phyloP scores from a whole-genome alignment of 1,140 invertebrate species.

The Drosophila bifasciata region DNA sequence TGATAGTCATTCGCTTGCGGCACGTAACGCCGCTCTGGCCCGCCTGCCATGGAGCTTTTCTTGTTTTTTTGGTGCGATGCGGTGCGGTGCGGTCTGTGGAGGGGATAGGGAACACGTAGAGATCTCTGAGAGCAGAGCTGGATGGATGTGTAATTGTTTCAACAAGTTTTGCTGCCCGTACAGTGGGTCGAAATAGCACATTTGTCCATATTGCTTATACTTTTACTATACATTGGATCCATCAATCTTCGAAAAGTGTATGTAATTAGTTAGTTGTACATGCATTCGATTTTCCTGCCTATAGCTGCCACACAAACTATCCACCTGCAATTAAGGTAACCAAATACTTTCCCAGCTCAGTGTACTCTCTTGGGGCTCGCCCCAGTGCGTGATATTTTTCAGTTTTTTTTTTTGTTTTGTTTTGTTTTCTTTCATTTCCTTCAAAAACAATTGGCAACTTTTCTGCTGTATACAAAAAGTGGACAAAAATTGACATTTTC shows the following conservation, averaged over 20 bases:
- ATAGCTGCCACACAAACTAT: background rate
- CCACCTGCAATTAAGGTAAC: background rate
- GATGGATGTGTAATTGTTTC: conserved; percentile 37
- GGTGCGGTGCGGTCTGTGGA: background rate
- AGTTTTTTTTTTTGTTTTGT: background rate
- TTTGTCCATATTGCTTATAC: too few relatives aligned
- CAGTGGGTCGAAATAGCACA: background rate
- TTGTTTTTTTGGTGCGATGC: conserved; percentile 1
- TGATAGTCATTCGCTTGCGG: conserved; percentile 47
- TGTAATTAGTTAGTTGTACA: too few relatives aligned
- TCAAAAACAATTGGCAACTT: conserved; percentile 17
- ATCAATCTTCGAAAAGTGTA: too few relatives aligned
- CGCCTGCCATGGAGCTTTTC: conserved; percentile 3
- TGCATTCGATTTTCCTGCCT: background rate
- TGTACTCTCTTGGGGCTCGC: background rate
- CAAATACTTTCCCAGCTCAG: background rate
- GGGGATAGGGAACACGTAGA: conserved; percentile 23
- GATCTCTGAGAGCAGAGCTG: conserved; percentile 32
- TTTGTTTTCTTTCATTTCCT: conserved; percentile 1
- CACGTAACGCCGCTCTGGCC: conserved; percentile 32
- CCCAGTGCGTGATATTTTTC: conserved; percentile 18
- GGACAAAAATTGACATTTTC: conserved; percentile 51
- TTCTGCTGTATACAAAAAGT: background rate
- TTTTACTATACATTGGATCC: too few relatives aligned
- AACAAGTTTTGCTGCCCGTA: conserved; percentile 10